phyloP scores from a whole-genome alignment of 2,113 vertebrate species.

The Melanostigma gelatinosum region DNA sequence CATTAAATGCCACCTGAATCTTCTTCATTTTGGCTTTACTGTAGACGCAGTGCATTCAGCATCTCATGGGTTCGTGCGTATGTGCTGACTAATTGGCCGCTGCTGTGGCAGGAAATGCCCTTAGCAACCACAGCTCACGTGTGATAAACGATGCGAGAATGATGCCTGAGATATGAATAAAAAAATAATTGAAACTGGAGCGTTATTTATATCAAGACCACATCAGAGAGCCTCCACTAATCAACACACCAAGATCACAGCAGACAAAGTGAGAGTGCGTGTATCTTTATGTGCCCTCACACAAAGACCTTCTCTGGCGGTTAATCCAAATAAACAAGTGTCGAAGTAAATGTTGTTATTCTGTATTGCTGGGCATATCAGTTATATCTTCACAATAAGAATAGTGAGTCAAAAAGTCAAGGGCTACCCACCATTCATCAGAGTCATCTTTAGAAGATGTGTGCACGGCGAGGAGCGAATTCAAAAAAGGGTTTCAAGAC shows the following conservation, averaged over 20 bases:
- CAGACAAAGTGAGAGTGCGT: not conserved
- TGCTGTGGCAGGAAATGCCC: conserved; percentile 19
- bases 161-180: conserved; percentile 3
- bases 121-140: conserved; percentile 28
- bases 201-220: conserved; percentile 10
- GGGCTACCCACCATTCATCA: not conserved
- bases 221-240: not conserved
- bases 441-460: not conserved
- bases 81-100: conserved; percentile 41
- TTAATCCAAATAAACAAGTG: not conserved
- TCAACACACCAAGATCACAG: not conserved
- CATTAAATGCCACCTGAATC: no score
- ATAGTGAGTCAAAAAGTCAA: not conserved
- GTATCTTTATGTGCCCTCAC: not conserved
- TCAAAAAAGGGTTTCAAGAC: no score
- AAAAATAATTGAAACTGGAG: not conserved
- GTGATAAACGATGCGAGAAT: conserved; percentile 11
- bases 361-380: not conserved
- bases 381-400: not conserved
- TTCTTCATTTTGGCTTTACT: no score
- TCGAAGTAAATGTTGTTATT: not conserved
- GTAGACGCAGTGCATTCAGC: not conserved
- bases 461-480: not conserved
- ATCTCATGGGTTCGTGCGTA: not conserved
- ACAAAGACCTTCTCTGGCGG: not conserved